Base-by-base conservation (phyloP, 2,113 vertebrate genomes). In the Lophotis ruficrista region DNA sequence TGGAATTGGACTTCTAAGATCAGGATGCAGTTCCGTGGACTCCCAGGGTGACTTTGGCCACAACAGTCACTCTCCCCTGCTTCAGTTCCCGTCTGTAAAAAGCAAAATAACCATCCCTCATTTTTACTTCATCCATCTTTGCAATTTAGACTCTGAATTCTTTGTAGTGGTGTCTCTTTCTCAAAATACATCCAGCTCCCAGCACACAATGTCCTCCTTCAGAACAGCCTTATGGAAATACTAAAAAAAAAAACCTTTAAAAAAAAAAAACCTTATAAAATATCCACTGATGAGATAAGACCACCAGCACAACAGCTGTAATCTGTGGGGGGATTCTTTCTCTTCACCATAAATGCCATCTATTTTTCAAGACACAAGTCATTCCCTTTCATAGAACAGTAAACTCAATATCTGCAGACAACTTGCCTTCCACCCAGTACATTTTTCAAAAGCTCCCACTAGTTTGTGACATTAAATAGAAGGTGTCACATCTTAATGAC, bases 221-320 rank as follows among this genome's bases (percentile, higher is more conserved):
- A 78, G 33, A 93, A 66, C 47, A 83, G 88, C 68, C 86, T 83
- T 56, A 80, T 81, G 71, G 83, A 92, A 83, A 92, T 80, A 25
- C 10, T 62, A 23, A 61, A 91, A 66, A 56, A 35, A 43, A 77
- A 51, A 68, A 35, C 22, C 10, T 47, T 47, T 47, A 61, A 28
- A 28, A 45, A 14, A 4, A 16, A 56, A 56, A 10, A 56, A 12
- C 28, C 71, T 66, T 83, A 81, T 54, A 90, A 96, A 96, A 94
- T 68, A 93, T 56, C 61, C 62, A 89, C 84, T 87, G 93, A 87
- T 92, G 92, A 95, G 96, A 56, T 43, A 85, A 83, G 85, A 94
- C 72, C 89, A 95, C 80, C 92, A 93, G 83, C 72, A 68, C 56
- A 88, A 93, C 94, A 96, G 92, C 96, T 92, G 88, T 90, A 96